These are phyloP conservation scores for Albula glossodonta DNA, from an alignment of 2,113 vertebrate genomes.

Conservation along the genomic window DNA sequence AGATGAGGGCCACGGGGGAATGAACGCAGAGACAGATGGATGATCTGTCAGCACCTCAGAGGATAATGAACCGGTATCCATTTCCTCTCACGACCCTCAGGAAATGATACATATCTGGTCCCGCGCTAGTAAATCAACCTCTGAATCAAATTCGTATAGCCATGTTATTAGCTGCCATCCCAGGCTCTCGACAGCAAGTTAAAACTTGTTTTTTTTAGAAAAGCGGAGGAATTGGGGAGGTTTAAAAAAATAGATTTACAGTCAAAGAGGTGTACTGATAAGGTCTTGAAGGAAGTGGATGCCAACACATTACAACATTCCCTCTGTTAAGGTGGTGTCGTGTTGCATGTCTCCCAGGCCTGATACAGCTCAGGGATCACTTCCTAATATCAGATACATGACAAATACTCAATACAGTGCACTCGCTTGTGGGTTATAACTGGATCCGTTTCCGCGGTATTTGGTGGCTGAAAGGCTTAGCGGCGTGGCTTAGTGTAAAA, in stretches of 20 bases:
- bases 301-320: slow-evolving; percentile 65
- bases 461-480: slow-evolving; percentile 58
- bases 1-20: neutral
- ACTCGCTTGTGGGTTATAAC: slow-evolving; percentile 66
- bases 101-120: neutral
- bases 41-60: neutral
- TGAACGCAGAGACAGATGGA: neutral
- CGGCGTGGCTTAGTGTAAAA: slow-evolving; percentile 62
- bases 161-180: neutral
- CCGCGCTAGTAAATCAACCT: neutral
- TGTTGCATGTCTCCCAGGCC: slow-evolving; percentile 63
- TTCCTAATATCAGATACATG: slow-evolving; percentile 69
- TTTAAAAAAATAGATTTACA: slow-evolving; percentile 26
- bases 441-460: slow-evolving; percentile 60
- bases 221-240: too few relatives aligned
- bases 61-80: slow-evolving; percentile 5
- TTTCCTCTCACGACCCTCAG: neutral
- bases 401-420: slow-evolving; percentile 75
- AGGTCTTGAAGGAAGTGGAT: slow-evolving; percentile 65
- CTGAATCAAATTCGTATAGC: slow-evolving; percentile 9
- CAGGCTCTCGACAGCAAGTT: neutral
- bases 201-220: too few relatives aligned
- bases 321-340: slow-evolving; percentile 70
- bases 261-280: slow-evolving; percentile 65
- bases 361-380: slow-evolving; percentile 61